Evolutionary conservation across 2,888 invertebrate genomes (phyloP).

Genomic region (Caenorhabditis sp.): DNA sequence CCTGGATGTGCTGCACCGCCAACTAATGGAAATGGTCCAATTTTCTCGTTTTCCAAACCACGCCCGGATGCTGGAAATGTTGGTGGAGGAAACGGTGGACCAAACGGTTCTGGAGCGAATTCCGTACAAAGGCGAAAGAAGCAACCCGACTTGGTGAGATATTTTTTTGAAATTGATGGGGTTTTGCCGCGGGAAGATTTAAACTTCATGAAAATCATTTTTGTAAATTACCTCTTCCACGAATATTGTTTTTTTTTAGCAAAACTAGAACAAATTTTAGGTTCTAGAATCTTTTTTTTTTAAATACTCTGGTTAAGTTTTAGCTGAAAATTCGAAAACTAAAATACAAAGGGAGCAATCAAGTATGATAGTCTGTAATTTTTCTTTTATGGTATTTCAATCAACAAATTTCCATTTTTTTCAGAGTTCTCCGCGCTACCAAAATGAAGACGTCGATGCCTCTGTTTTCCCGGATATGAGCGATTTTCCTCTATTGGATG

Average conservation of each 20-base stretch:
- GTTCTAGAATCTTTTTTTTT: no score
- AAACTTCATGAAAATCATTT: no score
- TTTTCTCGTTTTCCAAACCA: conserved; percentile 36
- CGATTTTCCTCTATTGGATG: conserved; percentile 39
- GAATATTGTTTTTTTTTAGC: no score
- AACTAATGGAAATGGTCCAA: conserved; percentile 23
- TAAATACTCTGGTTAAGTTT: no score
- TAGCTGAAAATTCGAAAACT: no score
- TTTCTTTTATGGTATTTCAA: no score
- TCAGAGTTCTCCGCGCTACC: conserved; percentile 32
- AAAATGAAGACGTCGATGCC: conserved; percentile 24
- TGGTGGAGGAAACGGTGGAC: conserved; percentile 9
- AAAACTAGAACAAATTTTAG: no score
- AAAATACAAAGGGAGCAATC: no score
- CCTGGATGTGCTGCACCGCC: conserved; percentile 24
- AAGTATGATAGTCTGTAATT: no score
- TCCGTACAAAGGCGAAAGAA: conserved; percentile 21
- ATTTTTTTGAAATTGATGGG: not conserved
- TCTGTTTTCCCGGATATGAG: conserved; percentile 33
- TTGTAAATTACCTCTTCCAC: no score
- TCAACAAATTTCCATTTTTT: not conserved
- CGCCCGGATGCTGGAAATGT: conserved; percentile 8
- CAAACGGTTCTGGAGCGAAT: not conserved
- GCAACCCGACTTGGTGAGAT: conserved; percentile 23
- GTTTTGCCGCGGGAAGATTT: no score